These are phyloP conservation scores for Oxystoma pomonae DNA, from an alignment of 2,888 invertebrate genomes.

Conservation along the genomic window DNA sequence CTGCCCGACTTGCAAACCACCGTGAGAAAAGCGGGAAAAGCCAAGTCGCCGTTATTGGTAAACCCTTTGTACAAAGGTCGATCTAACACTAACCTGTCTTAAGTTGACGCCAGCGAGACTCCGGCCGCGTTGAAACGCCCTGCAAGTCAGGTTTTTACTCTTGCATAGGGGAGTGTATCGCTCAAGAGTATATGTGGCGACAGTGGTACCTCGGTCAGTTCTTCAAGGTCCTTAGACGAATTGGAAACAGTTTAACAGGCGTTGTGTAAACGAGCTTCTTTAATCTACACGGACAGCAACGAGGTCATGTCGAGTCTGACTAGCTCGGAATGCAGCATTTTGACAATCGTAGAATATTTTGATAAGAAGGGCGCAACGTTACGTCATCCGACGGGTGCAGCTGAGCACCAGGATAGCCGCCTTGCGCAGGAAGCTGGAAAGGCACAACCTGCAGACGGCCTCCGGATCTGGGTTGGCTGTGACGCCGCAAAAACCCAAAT, in stretches of 20 bases:
- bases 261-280: not conserved
- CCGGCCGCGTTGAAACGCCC: constrained; percentile 54
- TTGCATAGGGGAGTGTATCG: constrained; percentile 62
- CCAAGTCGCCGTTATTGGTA: constrained; percentile 52
- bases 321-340: constrained; percentile 73
- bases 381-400: constrained; percentile 48
- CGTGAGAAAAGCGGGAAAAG: constrained; percentile 40
- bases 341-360: constrained; percentile 85
- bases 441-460: constrained; percentile 30
- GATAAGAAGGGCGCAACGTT: constrained; percentile 68
- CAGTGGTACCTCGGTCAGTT: not conserved
- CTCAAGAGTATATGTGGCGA: constrained; percentile 49
- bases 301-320: constrained; percentile 80
- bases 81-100: constrained; percentile 44
- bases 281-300: constrained; percentile 79
- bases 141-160: constrained; percentile 90
- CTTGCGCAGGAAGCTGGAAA: constrained; percentile 41
- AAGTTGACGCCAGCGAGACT: constrained; percentile 34
- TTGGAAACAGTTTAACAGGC: not conserved
- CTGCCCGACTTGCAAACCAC: constrained; percentile 52
- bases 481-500: constrained; percentile 47
- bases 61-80: constrained; percentile 51
- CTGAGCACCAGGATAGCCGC: constrained; percentile 44
- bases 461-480: constrained; percentile 20
- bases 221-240: not conserved